Conservation (phyloP, 2,797 vertebrate species). For the Myotis planiceps region DNA sequence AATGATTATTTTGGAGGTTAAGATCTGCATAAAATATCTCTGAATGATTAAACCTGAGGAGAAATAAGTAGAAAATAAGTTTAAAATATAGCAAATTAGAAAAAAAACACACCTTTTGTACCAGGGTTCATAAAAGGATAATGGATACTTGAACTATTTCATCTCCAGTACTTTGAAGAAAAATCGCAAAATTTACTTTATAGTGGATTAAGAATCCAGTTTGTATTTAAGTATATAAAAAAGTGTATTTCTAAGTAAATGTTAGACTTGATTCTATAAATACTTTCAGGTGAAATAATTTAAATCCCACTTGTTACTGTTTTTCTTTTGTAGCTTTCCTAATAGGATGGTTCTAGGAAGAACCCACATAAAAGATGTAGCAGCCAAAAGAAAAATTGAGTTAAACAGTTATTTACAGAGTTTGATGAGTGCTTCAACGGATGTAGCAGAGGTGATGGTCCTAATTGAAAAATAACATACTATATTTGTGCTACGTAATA, state of each 20-base stretch:
- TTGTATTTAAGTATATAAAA: constrained; percentile 28
- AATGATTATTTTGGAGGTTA: constrained; percentile 3
- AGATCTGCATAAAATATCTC: constrained; percentile 33
- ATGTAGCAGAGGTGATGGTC: constrained; percentile 93
- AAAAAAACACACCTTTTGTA: neutral
- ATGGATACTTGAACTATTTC: constrained; percentile 12
- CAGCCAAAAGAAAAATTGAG: constrained; percentile 96
- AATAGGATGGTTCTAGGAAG: constrained; percentile 98
- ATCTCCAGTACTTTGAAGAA: constrained; percentile 2
- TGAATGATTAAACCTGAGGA: constrained; percentile 47
- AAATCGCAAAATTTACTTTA: neutral
- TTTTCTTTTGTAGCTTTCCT: constrained; percentile 90
- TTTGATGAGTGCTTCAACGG: constrained; percentile 94
- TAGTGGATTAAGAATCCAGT: neutral
- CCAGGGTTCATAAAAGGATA: constrained; percentile 18
- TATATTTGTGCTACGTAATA: neutral
- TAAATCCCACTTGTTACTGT: constrained; percentile 50
- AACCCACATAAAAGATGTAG: constrained; percentile 98
- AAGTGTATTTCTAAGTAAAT: constrained; percentile 53
- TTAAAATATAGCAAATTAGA: constrained; percentile 40
- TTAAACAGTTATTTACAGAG: constrained; percentile 97
- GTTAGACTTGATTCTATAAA: constrained; percentile 4
- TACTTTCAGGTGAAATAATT: constrained; percentile 49
- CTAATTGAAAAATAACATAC: constrained; percentile 7
- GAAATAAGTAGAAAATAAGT: constrained; percentile 53